phyloP scores from a whole-genome alignment of 2,888 invertebrate genomes.

The Microplitis deprimator region DNA sequence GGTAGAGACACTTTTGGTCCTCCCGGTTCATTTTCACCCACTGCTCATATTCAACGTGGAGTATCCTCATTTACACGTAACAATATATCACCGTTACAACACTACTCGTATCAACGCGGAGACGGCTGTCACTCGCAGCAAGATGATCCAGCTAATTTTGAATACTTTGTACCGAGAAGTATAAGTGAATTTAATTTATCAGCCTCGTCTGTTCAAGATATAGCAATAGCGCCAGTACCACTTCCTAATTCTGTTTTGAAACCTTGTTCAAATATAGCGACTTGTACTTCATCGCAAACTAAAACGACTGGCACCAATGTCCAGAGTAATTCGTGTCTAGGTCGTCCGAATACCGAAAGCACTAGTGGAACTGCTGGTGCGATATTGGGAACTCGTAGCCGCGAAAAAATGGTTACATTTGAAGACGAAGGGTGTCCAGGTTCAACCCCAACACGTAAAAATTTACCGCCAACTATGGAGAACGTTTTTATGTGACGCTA shows the following conservation, averaged over 20 bases:
- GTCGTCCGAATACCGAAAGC: conserved; percentile 46
- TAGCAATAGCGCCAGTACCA: conserved; percentile 72
- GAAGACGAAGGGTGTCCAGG: conserved; percentile 77
- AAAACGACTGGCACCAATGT: conserved; percentile 17
- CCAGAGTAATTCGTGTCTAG: conserved; percentile 48
- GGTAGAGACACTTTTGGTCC: conserved; percentile 51
- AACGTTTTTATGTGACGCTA: conserved; percentile 88
- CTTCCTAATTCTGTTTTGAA: conserved; percentile 68
- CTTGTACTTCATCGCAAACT: conserved; percentile 58
- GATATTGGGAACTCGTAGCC: conserved; percentile 71
- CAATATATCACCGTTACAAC: conserved; percentile 60
- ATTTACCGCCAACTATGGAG: conserved; percentile 73
- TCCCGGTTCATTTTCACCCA: conserved; percentile 29
- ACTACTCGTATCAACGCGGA: conserved; percentile 56
- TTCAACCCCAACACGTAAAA: conserved; percentile 62
- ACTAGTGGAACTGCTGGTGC: conserved; percentile 64
- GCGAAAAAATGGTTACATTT: conserved; percentile 87
- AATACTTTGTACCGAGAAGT: conserved; percentile 88
- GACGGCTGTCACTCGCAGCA: conserved; percentile 56
- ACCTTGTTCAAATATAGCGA: conserved; percentile 54
- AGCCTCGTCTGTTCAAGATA: conserved; percentile 75
- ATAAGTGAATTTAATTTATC: conserved; percentile 87
- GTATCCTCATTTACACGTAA: conserved; percentile 23
- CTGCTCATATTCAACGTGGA: conserved; percentile 76
- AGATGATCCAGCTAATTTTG: conserved; percentile 77